A percentile compares a stretch with the other conserved stretches of the same genome.
These are phyloP conservation scores for Oncorhynchus kisutch DNA, from an alignment of 2,113 vertebrate genomes.

Conservation along the genomic window DNA sequence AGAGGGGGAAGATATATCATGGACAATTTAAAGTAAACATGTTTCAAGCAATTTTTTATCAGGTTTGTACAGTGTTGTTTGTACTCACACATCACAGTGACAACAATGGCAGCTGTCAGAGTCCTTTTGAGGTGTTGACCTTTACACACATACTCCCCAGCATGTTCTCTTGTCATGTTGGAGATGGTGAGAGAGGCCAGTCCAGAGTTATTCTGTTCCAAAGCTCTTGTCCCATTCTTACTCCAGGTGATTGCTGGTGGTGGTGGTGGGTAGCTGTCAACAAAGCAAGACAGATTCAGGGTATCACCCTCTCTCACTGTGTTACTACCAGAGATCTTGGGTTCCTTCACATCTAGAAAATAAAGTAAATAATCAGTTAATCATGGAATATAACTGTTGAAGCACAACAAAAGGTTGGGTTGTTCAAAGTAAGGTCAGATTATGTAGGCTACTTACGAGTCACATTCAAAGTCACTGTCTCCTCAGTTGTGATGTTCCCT, in stretches of 20 bases:
- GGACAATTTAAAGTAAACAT: not conserved
- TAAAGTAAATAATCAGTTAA: not conserved
- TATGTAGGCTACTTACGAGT: slow-evolving; percentile 41
- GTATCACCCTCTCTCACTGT: too few species aligned
- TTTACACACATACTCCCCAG: slow-evolving; percentile 49
- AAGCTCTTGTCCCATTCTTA: too few species aligned
- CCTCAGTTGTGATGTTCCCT: not conserved
- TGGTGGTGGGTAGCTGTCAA: too few species aligned
- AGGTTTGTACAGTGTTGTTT: not conserved
- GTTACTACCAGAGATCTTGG: too few species aligned
- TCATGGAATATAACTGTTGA: not conserved
- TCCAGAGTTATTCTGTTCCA: not conserved
- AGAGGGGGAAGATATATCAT: slow-evolving; percentile 3
- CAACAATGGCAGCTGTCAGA: not conserved
- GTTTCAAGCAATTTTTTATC: too few species aligned
- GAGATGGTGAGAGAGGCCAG: not conserved
- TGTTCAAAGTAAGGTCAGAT: too few species aligned
- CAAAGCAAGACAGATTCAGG: too few species aligned
- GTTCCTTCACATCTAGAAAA: not conserved
- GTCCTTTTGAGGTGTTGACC: not conserved
- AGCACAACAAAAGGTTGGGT: too few species aligned
- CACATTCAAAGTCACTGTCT: slow-evolving; percentile 30
- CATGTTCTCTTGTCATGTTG: slow-evolving; percentile 22
- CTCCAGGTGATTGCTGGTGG: too few species aligned
- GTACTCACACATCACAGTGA: slow-evolving; percentile 51